Evolutionary conservation across 1,140 invertebrate species (phyloP), one percentile per base, ranked within the genome.

Genomic region (Homarus americanus): DNA sequence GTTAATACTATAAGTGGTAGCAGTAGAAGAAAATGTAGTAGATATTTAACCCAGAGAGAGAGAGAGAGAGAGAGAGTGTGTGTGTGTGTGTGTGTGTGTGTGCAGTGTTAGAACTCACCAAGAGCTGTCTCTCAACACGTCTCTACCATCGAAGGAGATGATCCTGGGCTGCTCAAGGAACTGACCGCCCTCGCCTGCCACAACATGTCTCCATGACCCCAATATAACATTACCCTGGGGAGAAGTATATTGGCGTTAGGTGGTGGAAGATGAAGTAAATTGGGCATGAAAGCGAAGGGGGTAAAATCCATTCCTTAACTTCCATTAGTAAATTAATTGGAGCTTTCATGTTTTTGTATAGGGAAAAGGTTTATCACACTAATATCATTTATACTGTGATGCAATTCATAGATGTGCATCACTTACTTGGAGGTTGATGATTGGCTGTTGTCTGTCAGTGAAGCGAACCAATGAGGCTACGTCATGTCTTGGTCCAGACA

Each of bases 61-160:
- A 34, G n/a, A 72, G n/a, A 32, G n/a, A 9, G 66, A 34, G 66
- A 72, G 66, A 72, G 10, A 32, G 72, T 10, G 36, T 32, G 66
- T 69, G 53, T 58, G 53, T 58, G 53, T 34, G 24, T 24, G 24
- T 34, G n/a, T n/a, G n/a, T n/a, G n/a, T n/a, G n/a, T n/a, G n/a
- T 15, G 41, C 15, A 66, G 10, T 17, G 63, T 40, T 20, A 44
- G 12, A 15, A 63, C 94, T 96, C 95, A 98, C 98, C 98, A 99
- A 91, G 96, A 95, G 9, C 96, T 95, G 94, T 99, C 98, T 2
- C 96, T 96, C 93, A 99, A 95, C 32, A 99, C 96, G 94, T 99
- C 98, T 93, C 97, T 97, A 40, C 98, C 98, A 94, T 97, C 97
- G 94, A 99, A 99, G 92, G 98, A 98, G 95, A 98, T 98, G 93